phyloP scores from a whole-genome alignment of 2,888 invertebrate genomes.

The Agonopterix alstromeriana region DNA sequence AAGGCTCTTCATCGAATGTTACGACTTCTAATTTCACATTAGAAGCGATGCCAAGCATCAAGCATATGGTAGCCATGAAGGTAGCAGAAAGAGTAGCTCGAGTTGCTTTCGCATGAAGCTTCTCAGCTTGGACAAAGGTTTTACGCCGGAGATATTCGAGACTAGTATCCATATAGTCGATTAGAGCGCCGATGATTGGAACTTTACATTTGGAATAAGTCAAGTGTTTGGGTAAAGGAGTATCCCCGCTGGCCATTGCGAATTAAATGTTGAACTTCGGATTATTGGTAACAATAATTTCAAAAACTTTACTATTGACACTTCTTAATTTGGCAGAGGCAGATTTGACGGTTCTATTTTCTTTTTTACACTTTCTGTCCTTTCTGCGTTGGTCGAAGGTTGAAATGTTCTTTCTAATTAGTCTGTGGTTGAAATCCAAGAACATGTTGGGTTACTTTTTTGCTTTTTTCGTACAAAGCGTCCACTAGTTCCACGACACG shows the following conservation, averaged over 20 bases:
- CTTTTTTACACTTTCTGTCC: no score
- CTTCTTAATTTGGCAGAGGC: slow-evolving; percentile 24
- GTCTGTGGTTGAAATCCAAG: slow-evolving; percentile 40
- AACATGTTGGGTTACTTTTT: no score
- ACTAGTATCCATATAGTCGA: slow-evolving; percentile 56
- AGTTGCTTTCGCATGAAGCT: slow-evolving; percentile 32
- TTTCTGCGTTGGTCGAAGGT: no score
- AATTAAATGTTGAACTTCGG: slow-evolving; percentile 14
- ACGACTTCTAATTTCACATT: slow-evolving; percentile 64
- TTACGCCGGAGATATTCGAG: slow-evolving; percentile 38
- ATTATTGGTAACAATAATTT: neutral
- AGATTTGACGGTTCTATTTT: neutral
- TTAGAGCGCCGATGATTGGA: slow-evolving; percentile 49
- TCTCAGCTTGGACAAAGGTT: slow-evolving; percentile 42
- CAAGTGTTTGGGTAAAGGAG: slow-evolving; percentile 32
- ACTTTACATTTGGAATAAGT: slow-evolving; percentile 48
- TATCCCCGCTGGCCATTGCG: slow-evolving; percentile 33
- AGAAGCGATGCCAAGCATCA: slow-evolving; percentile 43
- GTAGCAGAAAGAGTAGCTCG: slow-evolving; percentile 39
- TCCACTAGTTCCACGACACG: no score
- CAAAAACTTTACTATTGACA: neutral
- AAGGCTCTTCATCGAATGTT: slow-evolving; percentile 41
- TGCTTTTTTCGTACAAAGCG: no score
- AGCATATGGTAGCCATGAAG: slow-evolving; percentile 45
- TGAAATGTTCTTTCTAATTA: no score